Conservation (phyloP, 2,797 vertebrate genomes). For the Melanotaenia pygmaea region DNA sequence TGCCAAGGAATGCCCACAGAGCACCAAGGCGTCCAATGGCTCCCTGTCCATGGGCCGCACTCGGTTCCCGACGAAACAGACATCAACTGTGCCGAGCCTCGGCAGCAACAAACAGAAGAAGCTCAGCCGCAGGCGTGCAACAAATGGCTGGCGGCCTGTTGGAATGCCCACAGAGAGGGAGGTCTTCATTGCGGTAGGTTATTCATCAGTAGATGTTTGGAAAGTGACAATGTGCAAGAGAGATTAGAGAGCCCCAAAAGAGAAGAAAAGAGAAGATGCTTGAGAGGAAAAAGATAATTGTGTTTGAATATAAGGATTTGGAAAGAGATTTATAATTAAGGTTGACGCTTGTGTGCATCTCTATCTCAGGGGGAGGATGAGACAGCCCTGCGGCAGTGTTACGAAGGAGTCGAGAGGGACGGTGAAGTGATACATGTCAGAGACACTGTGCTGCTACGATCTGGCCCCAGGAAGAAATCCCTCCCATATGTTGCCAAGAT, state of each 20-base stretch:
- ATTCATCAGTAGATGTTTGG: conserved; percentile 16
- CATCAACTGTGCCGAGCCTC: conserved; percentile 76
- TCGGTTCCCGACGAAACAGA: conserved; percentile 85
- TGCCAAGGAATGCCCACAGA: conserved; percentile 90
- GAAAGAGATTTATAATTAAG: conserved; percentile 46
- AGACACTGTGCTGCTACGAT: conserved; percentile 96
- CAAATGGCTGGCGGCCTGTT: conserved; percentile 96
- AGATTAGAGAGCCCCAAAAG: conserved; percentile 15
- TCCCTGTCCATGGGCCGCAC: conserved; percentile 86
- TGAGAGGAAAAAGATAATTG: not conserved
- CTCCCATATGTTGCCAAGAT: conserved; percentile 98
- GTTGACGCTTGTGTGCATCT: conserved; percentile 49
- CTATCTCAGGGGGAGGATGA: conserved; percentile 91
- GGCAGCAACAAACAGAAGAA: conserved; percentile 88
- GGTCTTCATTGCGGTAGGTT: conserved; percentile 94
- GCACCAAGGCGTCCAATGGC: conserved; percentile 88
- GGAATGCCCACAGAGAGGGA: conserved; percentile 93
- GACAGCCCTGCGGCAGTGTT: conserved; percentile 93
- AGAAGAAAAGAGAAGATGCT: not conserved
- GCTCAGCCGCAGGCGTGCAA: conserved; percentile 87
- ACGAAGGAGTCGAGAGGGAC: conserved; percentile 94
- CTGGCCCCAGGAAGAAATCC: conserved; percentile 95
- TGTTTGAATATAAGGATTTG: conserved; percentile 10
- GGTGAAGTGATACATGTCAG: conserved; percentile 94
- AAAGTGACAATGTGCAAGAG: not conserved